Evolutionary conservation across 2,113 vertebrate species (phyloP).

Genomic region (pig (Sus scrofa)): T2T-Sscrofa CM000817.6:170928501-170929000

Average conservation of each 20-base stretch:
- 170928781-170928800: too few species aligned
- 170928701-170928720: too few species aligned
- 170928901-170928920: background rate
- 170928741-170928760: too few species aligned
- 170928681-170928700: background rate
- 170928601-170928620: background rate
- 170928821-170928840: background rate
- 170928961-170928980: background rate
- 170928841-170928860: background rate
- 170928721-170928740: too few species aligned
- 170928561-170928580: background rate
- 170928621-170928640: background rate
- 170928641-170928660: background rate
- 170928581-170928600: background rate
- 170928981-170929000: background rate
- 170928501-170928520: background rate
- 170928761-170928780: too few species aligned
- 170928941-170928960: background rate
- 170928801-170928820: background rate
- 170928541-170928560: background rate
- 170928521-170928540: background rate
- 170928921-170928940: background rate
- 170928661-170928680: slow-evolving; percentile 2
- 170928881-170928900: background rate
- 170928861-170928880: background rate